A percentile compares a stretch with the other conserved stretches of the same genome.
phyloP scores from a whole-genome alignment of 2,797 vertebrate species.

The Aulostomus chinensis region DNA sequence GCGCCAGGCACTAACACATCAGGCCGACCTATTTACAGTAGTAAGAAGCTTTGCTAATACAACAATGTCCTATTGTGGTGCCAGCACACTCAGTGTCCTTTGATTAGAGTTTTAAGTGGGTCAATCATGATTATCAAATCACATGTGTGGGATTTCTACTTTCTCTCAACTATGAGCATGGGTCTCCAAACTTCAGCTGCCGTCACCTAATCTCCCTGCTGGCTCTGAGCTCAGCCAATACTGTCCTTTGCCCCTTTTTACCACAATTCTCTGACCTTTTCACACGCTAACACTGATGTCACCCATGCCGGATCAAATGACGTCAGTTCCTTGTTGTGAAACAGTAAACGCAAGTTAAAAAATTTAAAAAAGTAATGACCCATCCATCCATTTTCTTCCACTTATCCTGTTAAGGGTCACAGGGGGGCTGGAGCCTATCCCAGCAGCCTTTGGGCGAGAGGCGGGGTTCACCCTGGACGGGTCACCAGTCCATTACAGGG shows the following conservation, averaged over 20 bases:
- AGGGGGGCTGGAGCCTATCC: no score
- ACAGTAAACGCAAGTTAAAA: no score
- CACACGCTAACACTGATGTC: not conserved
- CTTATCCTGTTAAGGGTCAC: no score
- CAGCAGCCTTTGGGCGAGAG: no score
- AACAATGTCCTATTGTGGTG: conserved; percentile 68
- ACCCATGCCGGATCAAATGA: not conserved
- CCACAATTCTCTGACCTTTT: not conserved
- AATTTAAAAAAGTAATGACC: no score
- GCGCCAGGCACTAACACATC: conserved; percentile 66
- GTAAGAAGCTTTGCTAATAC: conserved; percentile 64
- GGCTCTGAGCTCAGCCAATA: conserved; percentile 12
- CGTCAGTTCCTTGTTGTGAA: no score
- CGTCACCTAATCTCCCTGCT: conserved; percentile 21
- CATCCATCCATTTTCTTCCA: no score
- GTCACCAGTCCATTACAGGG: no score
- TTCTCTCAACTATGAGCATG: conserved; percentile 6
- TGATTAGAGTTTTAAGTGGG: conserved; percentile 62
- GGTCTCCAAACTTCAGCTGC: conserved; percentile 31
- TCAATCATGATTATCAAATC: conserved; percentile 69
- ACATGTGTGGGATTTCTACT: conserved; percentile 71
- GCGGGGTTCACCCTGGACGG: no score
- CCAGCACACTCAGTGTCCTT: conserved; percentile 49
- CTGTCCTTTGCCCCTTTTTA: conserved; percentile 11
- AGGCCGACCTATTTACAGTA: conserved; percentile 61